Evolutionary conservation across 1,140 invertebrate genomes (phyloP), one percentile per base, ranked within the genome.

Genomic region (Drosophila seguyi): DNA sequence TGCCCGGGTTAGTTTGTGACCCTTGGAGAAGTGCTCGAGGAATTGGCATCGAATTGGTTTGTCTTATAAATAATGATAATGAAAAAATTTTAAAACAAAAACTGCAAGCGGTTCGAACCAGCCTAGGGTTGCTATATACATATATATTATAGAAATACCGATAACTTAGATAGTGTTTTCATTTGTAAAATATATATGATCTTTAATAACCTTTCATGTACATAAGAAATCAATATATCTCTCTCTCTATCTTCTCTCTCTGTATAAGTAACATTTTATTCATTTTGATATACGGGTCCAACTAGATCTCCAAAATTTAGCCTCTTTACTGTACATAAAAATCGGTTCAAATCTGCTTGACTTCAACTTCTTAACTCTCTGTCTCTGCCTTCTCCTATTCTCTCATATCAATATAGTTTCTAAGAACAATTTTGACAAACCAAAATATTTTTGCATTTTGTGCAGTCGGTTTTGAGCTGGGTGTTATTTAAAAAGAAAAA

Each of bases 401-500:
- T 67, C 72, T 75, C 34, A 68, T 72, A 67, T 29, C 29, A 75
- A 48, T 72, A 71, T 72, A 72, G 53, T 41, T 57, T 20, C 42
- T 72, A 72, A 72, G 66, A 71, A 71, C 27, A 72, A 58, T 71
- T 71, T 71, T 71, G 52, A 71, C 4, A 71, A 82, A 53, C 57
- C 52, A 71, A 57, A 22, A 72, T 58, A 58, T 59, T 85, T 85
- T 85, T 85, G 78, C 82, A 86, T 85, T 85, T 85, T 85, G 82
- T 62, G 69, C 74, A 66, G 74, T 81, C 78, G 78, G 78, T 88
- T 88, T 90, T 90, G 85, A 90, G 85, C 85, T 90, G 85, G 85
- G 85, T 90, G 81, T 88, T 78, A 63, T 47, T 39, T 22, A 34
- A 45, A 45, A 67, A 1, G 18, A 18, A 18, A 18, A 18, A 47